Conservation (phyloP, 2,888 invertebrate species). For the Mellilla xanthometata region DNA sequence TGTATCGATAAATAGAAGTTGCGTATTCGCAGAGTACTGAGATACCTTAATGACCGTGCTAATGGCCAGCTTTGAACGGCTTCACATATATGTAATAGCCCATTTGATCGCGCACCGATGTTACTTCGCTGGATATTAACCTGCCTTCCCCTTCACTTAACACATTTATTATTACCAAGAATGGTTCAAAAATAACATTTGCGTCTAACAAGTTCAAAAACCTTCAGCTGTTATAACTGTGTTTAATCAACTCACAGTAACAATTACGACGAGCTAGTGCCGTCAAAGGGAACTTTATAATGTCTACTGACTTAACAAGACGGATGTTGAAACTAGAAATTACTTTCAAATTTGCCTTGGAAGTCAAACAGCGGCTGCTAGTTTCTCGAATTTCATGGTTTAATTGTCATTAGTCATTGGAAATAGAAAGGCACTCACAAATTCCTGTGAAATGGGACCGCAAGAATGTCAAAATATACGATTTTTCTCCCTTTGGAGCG, state of each 20-base stretch:
- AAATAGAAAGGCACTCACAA: conserved; percentile 68
- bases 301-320: conserved; percentile 14
- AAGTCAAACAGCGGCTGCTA: conserved; percentile 13
- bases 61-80: conserved; percentile 46
- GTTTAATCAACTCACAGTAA: conserved; percentile 12
- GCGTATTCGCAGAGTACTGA: conserved; percentile 44
- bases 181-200: conserved; percentile 1
- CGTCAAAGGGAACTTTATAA: conserved; percentile 13
- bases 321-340: conserved; percentile 15
- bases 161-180: background rate
- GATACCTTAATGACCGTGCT: conserved; percentile 53
- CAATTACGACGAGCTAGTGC: conserved; percentile 21
- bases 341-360: conserved; percentile 6
- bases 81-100: conserved; percentile 52
- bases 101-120: conserved; percentile 36
- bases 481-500: conserved; percentile 71
- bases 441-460: conserved; percentile 43
- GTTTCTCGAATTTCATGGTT: conserved; percentile 28
- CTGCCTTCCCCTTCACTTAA: background rate
- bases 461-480: conserved; percentile 69
- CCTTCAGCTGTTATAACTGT: conserved; percentile 14
- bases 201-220: background rate
- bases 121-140: conserved; percentile 11
- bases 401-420: conserved; percentile 67
- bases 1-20: conserved; percentile 37